Evolutionary conservation across 2,888 invertebrate species (phyloP).

Genomic region (Pardosa pseudoannulata): DNA sequence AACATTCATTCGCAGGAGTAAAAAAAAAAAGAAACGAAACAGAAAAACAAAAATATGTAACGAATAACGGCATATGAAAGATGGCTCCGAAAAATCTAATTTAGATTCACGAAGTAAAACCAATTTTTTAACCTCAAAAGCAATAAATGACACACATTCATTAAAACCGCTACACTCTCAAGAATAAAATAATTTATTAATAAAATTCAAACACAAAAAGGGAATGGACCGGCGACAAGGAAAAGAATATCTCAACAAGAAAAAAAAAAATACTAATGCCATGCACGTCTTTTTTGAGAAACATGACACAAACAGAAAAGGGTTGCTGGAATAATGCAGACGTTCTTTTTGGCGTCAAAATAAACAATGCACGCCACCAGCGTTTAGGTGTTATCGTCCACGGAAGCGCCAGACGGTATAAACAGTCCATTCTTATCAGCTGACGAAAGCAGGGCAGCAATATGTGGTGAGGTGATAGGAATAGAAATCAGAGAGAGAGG

Average conservation of each 20-base stretch:
- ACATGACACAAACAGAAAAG: neutral
- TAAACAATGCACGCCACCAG: conserved; percentile 36
- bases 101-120: too few species aligned
- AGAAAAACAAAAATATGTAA: too few species aligned
- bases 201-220: neutral
- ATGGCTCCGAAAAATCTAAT: too few species aligned
- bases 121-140: too few species aligned
- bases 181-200: too few species aligned
- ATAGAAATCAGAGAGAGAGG: neutral
- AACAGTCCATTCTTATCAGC: conserved; percentile 48
- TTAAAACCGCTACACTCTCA: too few species aligned
- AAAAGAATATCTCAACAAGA: neutral
- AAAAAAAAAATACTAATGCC: neutral
- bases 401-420: conserved; percentile 47
- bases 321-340: conserved; percentile 16
- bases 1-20: too few species aligned
- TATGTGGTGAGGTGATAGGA: neutral
- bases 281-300: neutral
- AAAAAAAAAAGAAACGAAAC: too few species aligned
- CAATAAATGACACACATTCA: too few species aligned
- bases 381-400: conserved; percentile 3
- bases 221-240: neutral
- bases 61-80: too few species aligned
- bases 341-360: conserved; percentile 35
- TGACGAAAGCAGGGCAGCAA: conserved; percentile 1